These are phyloP conservation scores for Psilopsiagon aymara DNA, from an alignment of 2,113 vertebrate genomes.

Conservation along the genomic window DNA sequence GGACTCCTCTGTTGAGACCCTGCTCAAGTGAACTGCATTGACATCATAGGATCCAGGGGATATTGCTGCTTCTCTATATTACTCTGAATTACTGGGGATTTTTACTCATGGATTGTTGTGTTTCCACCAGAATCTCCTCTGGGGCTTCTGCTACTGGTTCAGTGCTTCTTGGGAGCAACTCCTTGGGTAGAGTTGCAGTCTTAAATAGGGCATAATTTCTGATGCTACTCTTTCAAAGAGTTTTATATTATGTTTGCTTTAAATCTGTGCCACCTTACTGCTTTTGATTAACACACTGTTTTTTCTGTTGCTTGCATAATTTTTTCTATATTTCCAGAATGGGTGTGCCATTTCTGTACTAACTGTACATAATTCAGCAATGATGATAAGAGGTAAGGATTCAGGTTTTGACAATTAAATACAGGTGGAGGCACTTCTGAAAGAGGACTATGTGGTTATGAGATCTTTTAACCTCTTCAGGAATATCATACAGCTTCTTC, in stretches of 20 bases:
- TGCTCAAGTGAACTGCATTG: not conserved
- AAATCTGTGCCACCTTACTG: not conserved
- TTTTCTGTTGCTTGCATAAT: not conserved
- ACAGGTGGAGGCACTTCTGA: not conserved
- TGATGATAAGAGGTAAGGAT: not conserved
- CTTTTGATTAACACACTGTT: not conserved
- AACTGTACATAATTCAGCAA: not conserved
- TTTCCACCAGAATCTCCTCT: not conserved
- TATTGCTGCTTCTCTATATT: not conserved
- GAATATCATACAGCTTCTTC: not conserved
- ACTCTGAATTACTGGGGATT: not conserved
- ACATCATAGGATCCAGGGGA: not conserved
- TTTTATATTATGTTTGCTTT: not conserved
- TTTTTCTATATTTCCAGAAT: not conserved
- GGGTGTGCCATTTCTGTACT: not conserved
- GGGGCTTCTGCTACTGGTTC: not conserved
- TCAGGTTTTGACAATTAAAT: not conserved
- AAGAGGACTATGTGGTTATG: not conserved
- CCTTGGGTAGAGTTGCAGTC: not conserved
- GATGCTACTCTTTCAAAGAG: not conserved
- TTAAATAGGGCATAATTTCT: not conserved
- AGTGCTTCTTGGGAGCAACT: not conserved
- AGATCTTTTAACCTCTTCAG: not conserved
- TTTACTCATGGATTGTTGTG: not conserved
- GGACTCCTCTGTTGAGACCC: not conserved